Percentiles rank a stretch among this genome's conserved stretches.
Conservation (phyloP, 2,888 invertebrate species). For the Esperia sulphurella region DNA sequence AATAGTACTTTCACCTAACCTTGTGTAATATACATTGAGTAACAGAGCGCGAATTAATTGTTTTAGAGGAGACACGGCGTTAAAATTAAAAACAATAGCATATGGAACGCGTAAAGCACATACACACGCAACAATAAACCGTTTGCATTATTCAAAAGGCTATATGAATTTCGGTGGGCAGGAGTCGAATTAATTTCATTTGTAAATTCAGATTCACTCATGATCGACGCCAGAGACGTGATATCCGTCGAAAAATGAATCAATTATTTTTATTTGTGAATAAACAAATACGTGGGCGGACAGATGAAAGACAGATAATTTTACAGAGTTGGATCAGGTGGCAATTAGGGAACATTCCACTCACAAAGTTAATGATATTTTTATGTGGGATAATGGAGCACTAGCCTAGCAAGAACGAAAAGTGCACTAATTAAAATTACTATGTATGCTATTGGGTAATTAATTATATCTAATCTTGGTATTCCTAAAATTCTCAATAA, state of each 20-base stretch:
- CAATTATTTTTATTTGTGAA: conserved; percentile 41
- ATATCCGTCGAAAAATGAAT: conserved; percentile 45
- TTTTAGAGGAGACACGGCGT: conserved; percentile 27
- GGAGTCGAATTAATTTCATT: conserved; percentile 57
- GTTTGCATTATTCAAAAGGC: conserved; percentile 71
- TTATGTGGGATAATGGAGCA: too few species aligned
- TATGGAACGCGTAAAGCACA: conserved; percentile 35
- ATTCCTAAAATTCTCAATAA: too few species aligned
- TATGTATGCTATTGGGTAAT: too few species aligned
- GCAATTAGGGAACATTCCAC: conserved; percentile 16
- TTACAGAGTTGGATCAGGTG: too few species aligned
- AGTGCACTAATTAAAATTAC: too few species aligned
- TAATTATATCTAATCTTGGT: too few species aligned
- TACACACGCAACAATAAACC: conserved; percentile 54
- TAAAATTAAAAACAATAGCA: conserved; percentile 42
- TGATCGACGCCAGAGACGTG: conserved; percentile 34
- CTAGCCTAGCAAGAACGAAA: too few species aligned
- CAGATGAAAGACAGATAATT: too few species aligned
- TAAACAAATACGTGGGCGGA: conserved; percentile 26
- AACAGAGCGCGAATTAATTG: conserved; percentile 23
- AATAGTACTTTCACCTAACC: conserved; percentile 22
- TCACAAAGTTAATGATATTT: too few species aligned
- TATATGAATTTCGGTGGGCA: conserved; percentile 57
- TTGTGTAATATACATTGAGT: neutral
- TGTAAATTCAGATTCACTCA: conserved; percentile 45